These are phyloP conservation scores for Ochotona princeps DNA, from an alignment of 2,113 vertebrate species.

Conservation along the genomic window DNA sequence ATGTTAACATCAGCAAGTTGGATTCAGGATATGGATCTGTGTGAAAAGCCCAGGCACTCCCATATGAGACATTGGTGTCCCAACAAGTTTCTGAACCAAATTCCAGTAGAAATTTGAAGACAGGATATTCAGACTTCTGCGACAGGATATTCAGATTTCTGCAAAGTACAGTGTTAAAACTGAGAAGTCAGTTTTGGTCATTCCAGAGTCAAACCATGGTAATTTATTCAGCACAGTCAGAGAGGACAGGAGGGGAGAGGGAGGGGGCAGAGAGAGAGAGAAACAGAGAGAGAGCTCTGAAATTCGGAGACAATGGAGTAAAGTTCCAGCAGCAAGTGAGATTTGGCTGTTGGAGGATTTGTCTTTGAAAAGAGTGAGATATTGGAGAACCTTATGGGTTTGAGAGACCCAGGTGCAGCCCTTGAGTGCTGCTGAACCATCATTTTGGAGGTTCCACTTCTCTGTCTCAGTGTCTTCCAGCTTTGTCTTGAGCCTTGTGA, in stretches of 20 bases:
- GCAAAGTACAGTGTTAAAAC: background rate
- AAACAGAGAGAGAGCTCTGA: too few relatives aligned
- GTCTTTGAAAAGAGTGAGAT: background rate
- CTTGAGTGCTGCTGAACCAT: rapidly evolving
- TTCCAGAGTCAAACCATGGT: background rate
- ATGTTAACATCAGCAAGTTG: too few relatives aligned
- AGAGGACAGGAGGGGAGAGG: too few relatives aligned
- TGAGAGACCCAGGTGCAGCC: background rate
- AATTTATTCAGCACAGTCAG: background rate
- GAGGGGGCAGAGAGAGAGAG: too few relatives aligned
- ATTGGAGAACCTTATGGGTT: background rate
- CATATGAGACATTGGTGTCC: too few relatives aligned
- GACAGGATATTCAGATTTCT: too few relatives aligned
- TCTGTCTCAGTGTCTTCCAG: background rate
- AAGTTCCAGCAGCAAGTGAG: background rate
- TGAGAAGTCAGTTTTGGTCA: background rate
- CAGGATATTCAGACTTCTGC: background rate
- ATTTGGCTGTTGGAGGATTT: background rate
- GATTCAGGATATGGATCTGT: too few relatives aligned
- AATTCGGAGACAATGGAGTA: background rate
- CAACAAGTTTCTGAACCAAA: too few relatives aligned
- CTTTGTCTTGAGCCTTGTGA: background rate
- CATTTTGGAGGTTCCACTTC: rapidly evolving
- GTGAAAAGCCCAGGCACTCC: too few relatives aligned
- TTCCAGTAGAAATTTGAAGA: background rate